phyloP scores from a whole-genome alignment of 2,888 invertebrate species.

The Eupithecia tripunctaria region DNA sequence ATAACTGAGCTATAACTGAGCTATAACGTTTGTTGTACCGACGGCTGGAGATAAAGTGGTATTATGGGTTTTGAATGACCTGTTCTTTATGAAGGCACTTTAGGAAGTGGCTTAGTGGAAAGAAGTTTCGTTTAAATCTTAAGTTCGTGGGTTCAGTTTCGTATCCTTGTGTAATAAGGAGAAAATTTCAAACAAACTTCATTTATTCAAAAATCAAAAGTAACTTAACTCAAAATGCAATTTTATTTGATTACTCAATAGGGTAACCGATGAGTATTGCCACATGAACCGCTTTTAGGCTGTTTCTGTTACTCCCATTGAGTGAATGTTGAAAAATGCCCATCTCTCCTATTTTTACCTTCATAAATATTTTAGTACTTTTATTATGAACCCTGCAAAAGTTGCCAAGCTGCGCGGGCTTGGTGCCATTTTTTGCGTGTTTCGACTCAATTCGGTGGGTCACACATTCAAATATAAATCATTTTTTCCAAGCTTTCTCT shows the following conservation, averaged over 20 bases:
- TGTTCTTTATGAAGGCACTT: constrained; percentile 15
- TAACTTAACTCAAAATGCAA: not conserved
- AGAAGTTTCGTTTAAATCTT: not conserved
- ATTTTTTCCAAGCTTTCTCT: not conserved
- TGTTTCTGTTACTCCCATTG: not conserved
- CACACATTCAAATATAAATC: not conserved
- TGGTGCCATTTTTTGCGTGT: too few relatives aligned
- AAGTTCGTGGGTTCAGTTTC: not conserved
- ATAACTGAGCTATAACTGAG: constrained; percentile 20
- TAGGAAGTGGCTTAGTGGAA: not conserved
- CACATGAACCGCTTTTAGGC: not conserved
- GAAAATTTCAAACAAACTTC: not conserved
- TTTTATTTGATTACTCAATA: not conserved
- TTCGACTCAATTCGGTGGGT: too few relatives aligned
- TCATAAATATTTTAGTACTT: not conserved
- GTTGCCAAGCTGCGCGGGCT: too few relatives aligned
- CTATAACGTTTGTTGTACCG: constrained; percentile 27
- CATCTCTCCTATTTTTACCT: not conserved
- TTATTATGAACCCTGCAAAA: too few relatives aligned
- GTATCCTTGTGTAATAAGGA: not conserved
- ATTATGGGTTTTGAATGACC: constrained; percentile 26
- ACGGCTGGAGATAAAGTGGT: constrained; percentile 16
- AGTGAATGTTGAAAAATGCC: not conserved
- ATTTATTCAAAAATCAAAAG: too few relatives aligned
- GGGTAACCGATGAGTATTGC: not conserved